Base-by-base conservation (phyloP, 2,113 vertebrate genomes). In the Lasiurus cinereus region DNA sequence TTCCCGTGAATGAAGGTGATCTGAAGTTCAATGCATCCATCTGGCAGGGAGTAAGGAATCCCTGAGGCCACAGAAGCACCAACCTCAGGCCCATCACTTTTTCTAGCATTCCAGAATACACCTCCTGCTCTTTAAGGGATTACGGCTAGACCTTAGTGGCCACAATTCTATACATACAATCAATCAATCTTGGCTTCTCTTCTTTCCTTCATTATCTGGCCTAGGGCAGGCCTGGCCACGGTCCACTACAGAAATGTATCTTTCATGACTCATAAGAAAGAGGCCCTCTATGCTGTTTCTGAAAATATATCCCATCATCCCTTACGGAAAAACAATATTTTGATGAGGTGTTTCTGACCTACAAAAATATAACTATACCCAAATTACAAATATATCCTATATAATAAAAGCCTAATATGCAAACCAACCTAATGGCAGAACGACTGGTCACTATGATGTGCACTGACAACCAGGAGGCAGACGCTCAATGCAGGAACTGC, bases 161-260 rank as follows among this genome's bases (percentile, higher is more conserved):
- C 74, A 69, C 24, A 76, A 56, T 59, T 52, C 3, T 64, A 24
- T 24, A 70, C 7, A 36, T 74, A 27, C 8, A 46, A 56, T 72
- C 12, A 36, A 56, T 83, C 77, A 87, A 86, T 31, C 43, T 83
- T 70, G 0, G 24, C 29, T 66, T 83, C 83, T 64, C 18, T 56
- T 82, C 52, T 73, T 59, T 27, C 80, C 72, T 82, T 80, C 59
- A 66, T 90, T 48, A 83, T 70, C 69, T 90, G 72, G 82, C 66
- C 48, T 27, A 8, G 33, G 50, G 33, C 43, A 72, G 50, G 16
- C 50, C 33, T 87, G 86, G 43, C 43, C 43, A 72, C 9, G 27
- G 46, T 70, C 52, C 29, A 56, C 52, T 76, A 90, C 8, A 90
- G 56, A 90, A 86, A 83, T 15, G 82, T 10, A 9, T 50, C 29